Conservation (phyloP, 2,888 invertebrate species). For the Quadroppia sp. region DNA sequence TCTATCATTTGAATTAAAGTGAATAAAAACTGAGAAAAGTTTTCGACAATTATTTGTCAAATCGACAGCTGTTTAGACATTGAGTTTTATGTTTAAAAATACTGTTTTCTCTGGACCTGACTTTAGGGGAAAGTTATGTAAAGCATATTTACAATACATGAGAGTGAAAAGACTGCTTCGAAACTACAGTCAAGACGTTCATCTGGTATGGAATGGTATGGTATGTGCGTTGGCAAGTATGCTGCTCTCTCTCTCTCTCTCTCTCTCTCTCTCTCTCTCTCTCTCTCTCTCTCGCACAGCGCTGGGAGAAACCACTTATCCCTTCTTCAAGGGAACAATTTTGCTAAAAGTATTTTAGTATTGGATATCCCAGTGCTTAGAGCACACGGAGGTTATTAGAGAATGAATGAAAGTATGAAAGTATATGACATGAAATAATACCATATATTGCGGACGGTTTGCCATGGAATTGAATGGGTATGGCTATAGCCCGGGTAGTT, state of each 20-base stretch:
- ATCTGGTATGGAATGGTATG: neutral
- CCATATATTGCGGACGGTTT: neutral
- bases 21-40: neutral
- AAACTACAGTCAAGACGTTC: neutral
- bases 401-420: neutral
- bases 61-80: constrained; percentile 4
- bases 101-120: neutral
- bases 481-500: neutral
- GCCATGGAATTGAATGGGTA: too few species aligned
- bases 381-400: neutral
- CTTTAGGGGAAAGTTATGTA: constrained; percentile 3
- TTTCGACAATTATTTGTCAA: neutral
- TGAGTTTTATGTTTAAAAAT: neutral
- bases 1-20: neutral
- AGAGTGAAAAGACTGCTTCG: neutral
- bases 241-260: neutral
- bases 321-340: constrained; percentile 33
- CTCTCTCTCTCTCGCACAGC: neutral
- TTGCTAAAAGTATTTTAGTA: neutral
- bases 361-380: neutral
- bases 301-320: constrained; percentile 29
- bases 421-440: neutral
- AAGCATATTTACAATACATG: neutral
- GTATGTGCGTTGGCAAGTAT: neutral
- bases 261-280: constrained; percentile 10